A percentile compares a stretch with the other conserved stretches of the same genome.
Evolutionary conservation across 1,140 invertebrate species (phyloP).

Genomic region (Idris sp.): DNA sequence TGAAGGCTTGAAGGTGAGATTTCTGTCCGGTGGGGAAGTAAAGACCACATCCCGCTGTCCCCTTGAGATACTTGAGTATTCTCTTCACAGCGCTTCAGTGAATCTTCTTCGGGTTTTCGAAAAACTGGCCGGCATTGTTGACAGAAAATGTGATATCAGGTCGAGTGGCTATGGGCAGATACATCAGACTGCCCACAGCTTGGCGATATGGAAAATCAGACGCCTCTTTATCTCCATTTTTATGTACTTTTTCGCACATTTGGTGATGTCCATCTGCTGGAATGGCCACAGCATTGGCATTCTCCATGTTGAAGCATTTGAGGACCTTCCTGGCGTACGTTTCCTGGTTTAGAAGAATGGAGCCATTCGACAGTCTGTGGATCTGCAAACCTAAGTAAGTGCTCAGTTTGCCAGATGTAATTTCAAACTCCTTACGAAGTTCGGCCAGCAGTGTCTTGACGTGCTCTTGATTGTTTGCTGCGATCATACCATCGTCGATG

Average conservation of each 20-base stretch:
- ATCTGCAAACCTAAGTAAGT: no score
- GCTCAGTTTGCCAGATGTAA: no score
- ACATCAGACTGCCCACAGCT: constrained; percentile 23
- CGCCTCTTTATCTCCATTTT: neutral
- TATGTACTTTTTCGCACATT: constrained; percentile 35
- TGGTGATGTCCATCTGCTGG: constrained; percentile 25
- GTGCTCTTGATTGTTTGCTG: neutral
- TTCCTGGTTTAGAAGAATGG: no score
- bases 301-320: constrained; percentile 17
- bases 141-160: constrained; percentile 11
- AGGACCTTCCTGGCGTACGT: constrained; percentile 23
- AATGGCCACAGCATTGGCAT: constrained; percentile 13
- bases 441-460: no score
- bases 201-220: constrained; percentile 27
- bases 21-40: neutral
- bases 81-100: constrained; percentile 10
- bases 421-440: no score
- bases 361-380: no score
- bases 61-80: constrained; percentile 19
- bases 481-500: constrained; percentile 45
- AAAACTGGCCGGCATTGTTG: constrained; percentile 11
- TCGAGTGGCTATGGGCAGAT: constrained; percentile 19
- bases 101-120: constrained; percentile 1
- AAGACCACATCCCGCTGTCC: constrained; percentile 16
- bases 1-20: no score